A percentile compares a stretch with the other conserved stretches of the same genome.
These are phyloP conservation scores for Anthopleura sola DNA, from an alignment of 64 coral and sea anemone genomes.

Conservation along the genomic window DNA sequence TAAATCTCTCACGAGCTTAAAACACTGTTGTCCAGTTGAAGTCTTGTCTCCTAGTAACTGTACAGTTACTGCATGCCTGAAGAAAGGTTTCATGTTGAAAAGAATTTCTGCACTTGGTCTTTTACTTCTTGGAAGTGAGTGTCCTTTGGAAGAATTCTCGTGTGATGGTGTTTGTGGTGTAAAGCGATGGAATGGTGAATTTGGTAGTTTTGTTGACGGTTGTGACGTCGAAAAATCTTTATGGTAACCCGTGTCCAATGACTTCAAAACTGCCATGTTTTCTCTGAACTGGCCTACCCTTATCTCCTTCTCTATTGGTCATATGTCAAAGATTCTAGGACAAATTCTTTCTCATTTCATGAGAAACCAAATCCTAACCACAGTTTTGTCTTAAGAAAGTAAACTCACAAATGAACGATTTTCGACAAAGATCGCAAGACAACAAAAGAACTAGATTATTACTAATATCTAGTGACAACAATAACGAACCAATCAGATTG, in stretches of 20 bases:
- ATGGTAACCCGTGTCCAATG: neutral
- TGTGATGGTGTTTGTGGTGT: neutral
- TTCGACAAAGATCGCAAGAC: neutral
- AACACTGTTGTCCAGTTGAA: neutral
- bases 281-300: neutral
- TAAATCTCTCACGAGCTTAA: conserved; percentile 6
- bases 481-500: neutral
- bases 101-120: neutral
- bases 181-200: neutral
- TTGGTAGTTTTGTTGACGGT: neutral
- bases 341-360: neutral
- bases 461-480: neutral
- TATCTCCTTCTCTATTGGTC: neutral
- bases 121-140: neutral
- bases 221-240: neutral
- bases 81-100: conserved; percentile 28
- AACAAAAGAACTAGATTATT: neutral
- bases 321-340: neutral
- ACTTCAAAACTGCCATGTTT: neutral
- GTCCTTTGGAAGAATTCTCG: neutral
- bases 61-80: conserved; percentile 17
- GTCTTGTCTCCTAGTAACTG: conserved; percentile 18
- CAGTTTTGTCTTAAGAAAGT: neutral
- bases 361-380: neutral
- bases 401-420: neutral